Conservation (phyloP, 2,888 invertebrate species). For the Trissoscelio sp. region DNA sequence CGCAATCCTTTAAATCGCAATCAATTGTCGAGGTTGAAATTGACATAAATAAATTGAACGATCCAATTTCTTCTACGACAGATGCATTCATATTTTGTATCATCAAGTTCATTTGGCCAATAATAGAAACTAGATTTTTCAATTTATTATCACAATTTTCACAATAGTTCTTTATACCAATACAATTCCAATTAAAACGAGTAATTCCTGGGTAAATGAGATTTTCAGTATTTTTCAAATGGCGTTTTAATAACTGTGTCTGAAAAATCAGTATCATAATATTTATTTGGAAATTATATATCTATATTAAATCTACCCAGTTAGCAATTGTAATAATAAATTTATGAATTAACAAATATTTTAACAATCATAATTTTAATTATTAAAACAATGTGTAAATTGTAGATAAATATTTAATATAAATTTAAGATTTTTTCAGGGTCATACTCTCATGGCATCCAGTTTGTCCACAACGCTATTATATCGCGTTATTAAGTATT, state of each 20-base stretch:
- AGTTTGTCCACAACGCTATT: conserved; percentile 87
- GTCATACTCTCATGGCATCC: conserved; percentile 88
- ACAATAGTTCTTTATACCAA: conserved; percentile 91
- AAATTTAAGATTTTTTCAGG: too few relatives aligned
- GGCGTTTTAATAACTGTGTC: conserved; percentile 88
- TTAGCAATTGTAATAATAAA: too few relatives aligned
- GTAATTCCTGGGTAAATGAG: conserved; percentile 92
- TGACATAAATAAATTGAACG: conserved; percentile 76
- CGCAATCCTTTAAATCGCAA: conserved; percentile 50
- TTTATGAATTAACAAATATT: too few relatives aligned
- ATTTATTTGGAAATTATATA: too few relatives aligned
- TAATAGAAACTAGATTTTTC: conserved; percentile 87
- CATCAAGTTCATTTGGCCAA: conserved; percentile 87
- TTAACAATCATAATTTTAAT: too few relatives aligned
- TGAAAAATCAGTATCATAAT: conserved; percentile 72
- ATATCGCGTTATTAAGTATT: conserved; percentile 86
- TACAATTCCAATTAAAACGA: conserved; percentile 93
- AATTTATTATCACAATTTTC: conserved; percentile 85
- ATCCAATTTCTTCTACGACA: conserved; percentile 73
- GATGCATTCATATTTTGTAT: conserved; percentile 75
- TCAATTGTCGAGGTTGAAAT: conserved; percentile 22
- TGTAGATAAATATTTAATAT: too few relatives aligned
- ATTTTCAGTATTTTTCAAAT: conserved; percentile 89
- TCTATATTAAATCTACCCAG: too few relatives aligned
- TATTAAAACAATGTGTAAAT: too few relatives aligned